Evolutionary conservation across 2,888 invertebrate genomes (phyloP).

Genomic region (Hecatera dysodea): DNA sequence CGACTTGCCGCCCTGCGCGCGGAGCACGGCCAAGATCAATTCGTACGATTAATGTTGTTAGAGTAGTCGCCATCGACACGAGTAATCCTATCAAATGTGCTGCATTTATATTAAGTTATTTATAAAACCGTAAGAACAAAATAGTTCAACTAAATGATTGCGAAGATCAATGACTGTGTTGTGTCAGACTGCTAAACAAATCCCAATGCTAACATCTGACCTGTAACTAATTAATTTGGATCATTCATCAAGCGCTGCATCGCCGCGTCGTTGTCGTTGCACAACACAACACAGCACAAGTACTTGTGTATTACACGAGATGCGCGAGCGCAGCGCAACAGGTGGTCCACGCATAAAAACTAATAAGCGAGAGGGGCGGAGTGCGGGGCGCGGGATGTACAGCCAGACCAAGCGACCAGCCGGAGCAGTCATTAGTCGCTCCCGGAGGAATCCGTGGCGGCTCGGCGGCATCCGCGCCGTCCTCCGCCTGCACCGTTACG

Average conservation of each 20-base stretch:
- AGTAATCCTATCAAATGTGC: neutral
- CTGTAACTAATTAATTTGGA: constrained; percentile 19
- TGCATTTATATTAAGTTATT: neutral
- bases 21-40: neutral
- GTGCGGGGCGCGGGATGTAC: neutral
- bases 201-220: neutral
- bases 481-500: constrained; percentile 41
- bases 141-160: neutral
- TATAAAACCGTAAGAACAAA: neutral
- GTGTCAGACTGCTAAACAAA: neutral
- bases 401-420: neutral
- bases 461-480: constrained; percentile 39
- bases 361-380: constrained; percentile 53
- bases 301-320: constrained; percentile 26
- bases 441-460: constrained; percentile 52
- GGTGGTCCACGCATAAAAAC: constrained; percentile 67
- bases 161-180: neutral
- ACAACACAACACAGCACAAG: constrained; percentile 13
- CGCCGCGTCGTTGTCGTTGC: neutral
- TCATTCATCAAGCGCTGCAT: constrained; percentile 20
- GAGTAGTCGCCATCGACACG: neutral
- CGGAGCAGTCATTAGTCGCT: constrained; percentile 49
- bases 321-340: constrained; percentile 60
- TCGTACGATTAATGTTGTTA: neutral
- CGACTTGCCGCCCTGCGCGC: neutral